Percentiles rank a stretch among this genome's conserved stretches.
These are phyloP conservation scores for Adoxophyes honmai DNA, from an alignment of 1,140 invertebrate genomes.

Conservation along the genomic window DNA sequence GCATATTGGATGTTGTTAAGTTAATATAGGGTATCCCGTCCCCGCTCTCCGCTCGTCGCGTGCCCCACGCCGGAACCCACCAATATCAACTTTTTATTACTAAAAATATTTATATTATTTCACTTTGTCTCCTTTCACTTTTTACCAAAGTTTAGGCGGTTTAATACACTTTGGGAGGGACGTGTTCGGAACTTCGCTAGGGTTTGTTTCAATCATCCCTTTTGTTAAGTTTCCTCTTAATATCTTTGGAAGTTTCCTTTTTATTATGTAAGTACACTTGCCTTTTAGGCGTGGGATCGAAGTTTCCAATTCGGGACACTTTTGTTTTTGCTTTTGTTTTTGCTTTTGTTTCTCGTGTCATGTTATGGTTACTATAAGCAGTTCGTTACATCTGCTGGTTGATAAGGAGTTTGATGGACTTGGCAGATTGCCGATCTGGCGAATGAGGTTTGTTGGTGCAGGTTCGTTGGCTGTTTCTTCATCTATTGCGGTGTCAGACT, in stretches of 20 bases:
- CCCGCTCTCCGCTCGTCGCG: constrained; percentile 1
- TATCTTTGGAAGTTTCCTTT: constrained; percentile 49
- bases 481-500: no score
- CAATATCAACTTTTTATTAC: constrained; percentile 73
- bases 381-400: neutral
- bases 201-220: constrained; percentile 68
- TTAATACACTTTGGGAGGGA: constrained; percentile 71
- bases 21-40: no score
- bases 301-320: neutral
- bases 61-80: constrained; percentile 30
- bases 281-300: constrained; percentile 20
- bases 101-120: constrained; percentile 75
- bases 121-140: constrained; percentile 63
- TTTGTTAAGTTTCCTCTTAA: constrained; percentile 35
- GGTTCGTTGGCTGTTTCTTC: neutral
- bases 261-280: constrained; percentile 35
- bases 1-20: no score
- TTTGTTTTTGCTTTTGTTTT: constrained; percentile 13
- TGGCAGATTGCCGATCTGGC: constrained; percentile 11
- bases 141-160: constrained; percentile 54
- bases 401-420: constrained; percentile 1
- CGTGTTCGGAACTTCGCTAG: constrained; percentile 40
- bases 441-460: constrained; percentile 1
- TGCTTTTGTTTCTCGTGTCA: neutral
- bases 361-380: constrained; percentile 11